A percentile compares a stretch with the other conserved stretches of the same genome.
Conservation (phyloP, 2,797 vertebrate species). For the Periophthalmus magnuspinnatus region DNA sequence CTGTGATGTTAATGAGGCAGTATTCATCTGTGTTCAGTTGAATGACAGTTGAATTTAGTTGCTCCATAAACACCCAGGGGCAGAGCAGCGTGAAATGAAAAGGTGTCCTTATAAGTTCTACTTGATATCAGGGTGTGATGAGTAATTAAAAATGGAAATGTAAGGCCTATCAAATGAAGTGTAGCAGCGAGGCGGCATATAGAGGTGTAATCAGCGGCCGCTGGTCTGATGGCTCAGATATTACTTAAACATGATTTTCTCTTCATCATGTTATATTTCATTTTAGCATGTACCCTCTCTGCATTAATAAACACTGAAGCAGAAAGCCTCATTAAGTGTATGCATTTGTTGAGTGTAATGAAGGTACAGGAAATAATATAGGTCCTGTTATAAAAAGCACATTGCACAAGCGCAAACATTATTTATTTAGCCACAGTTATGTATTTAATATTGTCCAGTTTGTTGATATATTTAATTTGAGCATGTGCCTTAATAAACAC, state of each 20-base stretch:
- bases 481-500: no score
- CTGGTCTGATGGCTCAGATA: slow-evolving; percentile 65
- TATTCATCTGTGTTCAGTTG: slow-evolving; percentile 41
- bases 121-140: slow-evolving; percentile 93
- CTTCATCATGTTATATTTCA: background rate
- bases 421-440: no score
- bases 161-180: slow-evolving; percentile 70
- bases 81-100: slow-evolving; percentile 91
- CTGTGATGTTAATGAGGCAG: slow-evolving; percentile 48
- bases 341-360: no score
- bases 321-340: background rate
- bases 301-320: background rate
- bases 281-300: background rate
- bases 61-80: slow-evolving; percentile 80
- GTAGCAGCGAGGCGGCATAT: slow-evolving; percentile 62
- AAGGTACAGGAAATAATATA: no score
- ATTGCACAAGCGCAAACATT: no score
- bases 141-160: slow-evolving; percentile 90
- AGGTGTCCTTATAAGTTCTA: slow-evolving; percentile 87
- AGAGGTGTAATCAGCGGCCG: slow-evolving; percentile 71
- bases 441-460: no score
- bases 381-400: no score
- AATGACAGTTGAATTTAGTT: slow-evolving; percentile 62
- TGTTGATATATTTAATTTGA: no score
- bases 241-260: slow-evolving; percentile 18